These are phyloP conservation scores for Cosmorhoe ocellata DNA, from an alignment of 2,888 invertebrate genomes.

Conservation along the genomic window DNA sequence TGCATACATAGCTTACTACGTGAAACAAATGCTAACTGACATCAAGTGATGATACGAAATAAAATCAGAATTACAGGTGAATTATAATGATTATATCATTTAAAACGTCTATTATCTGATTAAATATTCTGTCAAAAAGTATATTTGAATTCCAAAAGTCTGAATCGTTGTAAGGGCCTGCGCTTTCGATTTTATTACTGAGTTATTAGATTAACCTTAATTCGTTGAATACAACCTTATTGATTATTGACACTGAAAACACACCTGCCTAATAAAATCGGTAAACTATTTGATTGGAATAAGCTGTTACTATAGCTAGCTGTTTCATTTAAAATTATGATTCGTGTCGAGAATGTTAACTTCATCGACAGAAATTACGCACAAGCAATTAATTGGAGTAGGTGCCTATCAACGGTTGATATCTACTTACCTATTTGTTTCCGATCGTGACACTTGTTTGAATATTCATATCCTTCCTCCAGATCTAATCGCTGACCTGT, in stretches of 20 bases:
- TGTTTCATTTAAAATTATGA: slow-evolving; percentile 12
- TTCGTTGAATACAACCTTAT: slow-evolving; percentile 13
- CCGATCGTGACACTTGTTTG: too few relatives aligned
- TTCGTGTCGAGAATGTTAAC: slow-evolving; percentile 3
- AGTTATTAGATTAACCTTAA: slow-evolving; percentile 15
- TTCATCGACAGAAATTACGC: not conserved
- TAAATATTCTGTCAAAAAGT: too few relatives aligned
- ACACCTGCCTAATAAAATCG: slow-evolving; percentile 32
- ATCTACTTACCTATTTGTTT: too few relatives aligned
- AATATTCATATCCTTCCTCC: slow-evolving; percentile 65
- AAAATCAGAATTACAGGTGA: slow-evolving; percentile 22
- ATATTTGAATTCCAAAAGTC: too few relatives aligned
- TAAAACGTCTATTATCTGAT: not conserved
- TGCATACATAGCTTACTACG: slow-evolving; percentile 69
- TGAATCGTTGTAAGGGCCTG: too few relatives aligned
- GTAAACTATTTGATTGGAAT: slow-evolving; percentile 12
- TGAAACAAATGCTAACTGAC: slow-evolving; percentile 62
- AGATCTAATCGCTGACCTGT: slow-evolving; percentile 60
- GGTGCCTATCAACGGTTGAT: too few relatives aligned
- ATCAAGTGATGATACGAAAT: slow-evolving; percentile 31
- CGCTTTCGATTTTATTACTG: slow-evolving; percentile 1
- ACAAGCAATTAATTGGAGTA: slow-evolving; percentile 18
- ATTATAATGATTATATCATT: slow-evolving; percentile 4
- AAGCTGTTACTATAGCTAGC: not conserved
- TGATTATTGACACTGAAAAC: slow-evolving; percentile 11